Conservation (phyloP, 2,888 invertebrate genomes). For the Dryocosmus kuriphilus region DNA sequence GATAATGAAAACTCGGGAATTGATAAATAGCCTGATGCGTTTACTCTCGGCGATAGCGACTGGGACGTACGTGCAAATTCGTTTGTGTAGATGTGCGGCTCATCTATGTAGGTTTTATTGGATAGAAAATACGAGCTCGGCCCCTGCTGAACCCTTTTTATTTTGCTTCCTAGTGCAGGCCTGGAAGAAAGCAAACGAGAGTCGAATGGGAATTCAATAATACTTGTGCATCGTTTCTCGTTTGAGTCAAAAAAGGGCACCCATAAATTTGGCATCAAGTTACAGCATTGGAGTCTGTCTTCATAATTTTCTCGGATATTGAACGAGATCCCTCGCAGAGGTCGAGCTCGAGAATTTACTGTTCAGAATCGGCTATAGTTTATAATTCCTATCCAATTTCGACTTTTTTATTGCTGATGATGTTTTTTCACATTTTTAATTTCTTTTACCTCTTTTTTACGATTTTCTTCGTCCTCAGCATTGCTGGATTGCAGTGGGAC, state of each 20-base stretch:
- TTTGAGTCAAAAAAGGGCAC: conserved; percentile 34
- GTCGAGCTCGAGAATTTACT: too few species aligned
- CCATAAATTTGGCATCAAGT: not conserved
- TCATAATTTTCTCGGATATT: not conserved
- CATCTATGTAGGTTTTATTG: conserved; percentile 17
- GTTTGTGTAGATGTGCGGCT: not conserved
- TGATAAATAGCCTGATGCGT: conserved; percentile 33
- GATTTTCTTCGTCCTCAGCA: too few species aligned
- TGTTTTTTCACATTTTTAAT: too few species aligned
- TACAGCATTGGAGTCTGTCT: conserved; percentile 16
- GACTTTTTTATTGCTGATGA: too few species aligned
- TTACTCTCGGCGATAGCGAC: not conserved
- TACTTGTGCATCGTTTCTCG: conserved; percentile 64
- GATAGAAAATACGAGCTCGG: conserved; percentile 5
- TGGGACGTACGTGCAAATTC: not conserved
- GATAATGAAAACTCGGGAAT: conserved; percentile 29
- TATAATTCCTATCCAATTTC: too few species aligned
- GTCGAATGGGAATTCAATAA: conserved; percentile 74
- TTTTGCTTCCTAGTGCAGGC: not conserved
- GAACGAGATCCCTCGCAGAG: too few species aligned
- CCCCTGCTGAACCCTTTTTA: not conserved
- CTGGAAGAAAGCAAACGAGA: conserved; percentile 60
- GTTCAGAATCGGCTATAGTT: too few species aligned
- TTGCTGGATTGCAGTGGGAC: too few species aligned
- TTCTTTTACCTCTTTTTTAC: too few species aligned